Conservation (phyloP, 2,888 invertebrate species). For the Melanotus villosus region DNA sequence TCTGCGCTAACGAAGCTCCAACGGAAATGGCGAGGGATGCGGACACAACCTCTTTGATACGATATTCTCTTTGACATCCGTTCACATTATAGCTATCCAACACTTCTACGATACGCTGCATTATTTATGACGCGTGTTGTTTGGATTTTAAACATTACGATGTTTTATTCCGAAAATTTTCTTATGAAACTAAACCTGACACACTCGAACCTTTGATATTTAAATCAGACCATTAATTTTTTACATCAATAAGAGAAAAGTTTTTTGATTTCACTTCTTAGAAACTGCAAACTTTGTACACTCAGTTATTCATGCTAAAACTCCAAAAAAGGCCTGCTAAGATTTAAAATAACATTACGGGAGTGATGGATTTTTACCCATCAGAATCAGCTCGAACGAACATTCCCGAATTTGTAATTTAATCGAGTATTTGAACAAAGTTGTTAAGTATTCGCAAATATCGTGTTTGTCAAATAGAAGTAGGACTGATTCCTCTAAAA, state of each 20-base stretch:
- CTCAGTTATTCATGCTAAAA: no score
- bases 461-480: conserved; percentile 31
- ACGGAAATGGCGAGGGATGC: conserved; percentile 33
- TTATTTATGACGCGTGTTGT: conserved; percentile 49
- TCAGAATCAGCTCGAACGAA: conserved; percentile 18
- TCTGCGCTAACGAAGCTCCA: conserved; percentile 45
- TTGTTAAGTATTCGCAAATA: conserved; percentile 40
- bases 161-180: conserved; percentile 15
- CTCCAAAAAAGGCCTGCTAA: no score
- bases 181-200: conserved; percentile 5
- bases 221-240: conserved; percentile 13
- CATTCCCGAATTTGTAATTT: conserved; percentile 36
- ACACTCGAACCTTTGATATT: conserved; percentile 15
- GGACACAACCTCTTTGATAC: conserved; percentile 50
- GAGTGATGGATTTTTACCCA: neutral
- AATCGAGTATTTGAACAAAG: conserved; percentile 37
- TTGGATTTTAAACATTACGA: conserved; percentile 32
- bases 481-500: conserved; percentile 31
- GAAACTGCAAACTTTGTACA: no score
- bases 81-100: conserved; percentile 52
- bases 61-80: conserved; percentile 53
- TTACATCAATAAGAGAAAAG: neutral
- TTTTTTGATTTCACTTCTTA: no score
- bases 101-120: conserved; percentile 49
- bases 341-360: no score